These are phyloP conservation scores for Eudemis profundana DNA, from an alignment of 2,888 invertebrate genomes.

Conservation along the genomic window DNA sequence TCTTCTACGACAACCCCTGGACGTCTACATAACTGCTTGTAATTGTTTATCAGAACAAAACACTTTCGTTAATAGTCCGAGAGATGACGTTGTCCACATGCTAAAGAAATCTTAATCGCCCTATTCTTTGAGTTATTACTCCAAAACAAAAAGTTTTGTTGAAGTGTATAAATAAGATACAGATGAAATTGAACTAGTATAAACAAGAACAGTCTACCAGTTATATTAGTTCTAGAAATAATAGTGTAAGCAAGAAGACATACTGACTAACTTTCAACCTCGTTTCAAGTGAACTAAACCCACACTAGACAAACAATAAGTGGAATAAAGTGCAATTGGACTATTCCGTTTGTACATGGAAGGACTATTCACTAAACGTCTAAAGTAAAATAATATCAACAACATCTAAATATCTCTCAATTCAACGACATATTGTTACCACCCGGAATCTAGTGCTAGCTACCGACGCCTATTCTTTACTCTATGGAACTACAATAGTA, in stretches of 20 bases:
- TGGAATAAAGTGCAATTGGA: slow-evolving; percentile 27
- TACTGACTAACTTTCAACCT: not conserved
- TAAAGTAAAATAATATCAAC: slow-evolving; percentile 44
- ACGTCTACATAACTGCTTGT: too few relatives aligned
- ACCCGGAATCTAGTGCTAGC: slow-evolving; percentile 35
- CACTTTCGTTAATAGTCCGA: too few relatives aligned
- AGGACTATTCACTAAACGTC: slow-evolving; percentile 35
- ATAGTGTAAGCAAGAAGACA: not conserved
- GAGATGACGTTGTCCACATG: too few relatives aligned
- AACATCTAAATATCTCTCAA: slow-evolving; percentile 48
- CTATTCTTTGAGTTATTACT: too few relatives aligned
- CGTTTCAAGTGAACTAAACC: slow-evolving; percentile 8
- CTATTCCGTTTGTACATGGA: slow-evolving; percentile 34
- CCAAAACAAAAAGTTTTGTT: too few relatives aligned
- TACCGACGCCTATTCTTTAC: slow-evolving; percentile 23
- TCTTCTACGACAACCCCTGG: too few relatives aligned
- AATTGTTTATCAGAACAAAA: too few relatives aligned
- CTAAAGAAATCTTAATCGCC: too few relatives aligned
- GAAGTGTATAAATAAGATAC: too few relatives aligned
- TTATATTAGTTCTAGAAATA: not conserved
- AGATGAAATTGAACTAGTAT: too few relatives aligned
- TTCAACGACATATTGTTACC: slow-evolving; percentile 46
- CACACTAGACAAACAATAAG: slow-evolving; percentile 18
- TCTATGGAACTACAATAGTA: slow-evolving; percentile 33
- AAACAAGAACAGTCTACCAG: too few relatives aligned